Base-by-base conservation (phyloP, 2,113 vertebrate species). In the Anolis carolinensis region DNA sequence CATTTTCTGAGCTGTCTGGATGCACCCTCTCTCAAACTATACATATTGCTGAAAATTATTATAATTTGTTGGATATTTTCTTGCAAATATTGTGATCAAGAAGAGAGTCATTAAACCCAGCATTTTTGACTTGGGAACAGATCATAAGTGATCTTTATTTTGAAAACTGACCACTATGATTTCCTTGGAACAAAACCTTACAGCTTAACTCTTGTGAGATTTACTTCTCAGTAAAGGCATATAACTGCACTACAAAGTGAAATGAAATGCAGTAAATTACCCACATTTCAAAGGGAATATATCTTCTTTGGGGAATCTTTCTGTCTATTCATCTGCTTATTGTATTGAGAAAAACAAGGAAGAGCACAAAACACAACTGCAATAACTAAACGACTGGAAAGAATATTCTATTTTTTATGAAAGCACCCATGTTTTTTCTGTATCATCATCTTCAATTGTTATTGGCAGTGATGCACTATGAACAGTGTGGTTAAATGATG, bases 401-500 rank as follows among this genome's bases (percentile, higher is more conserved):
- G 1, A 55, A 34, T 50, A 8, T 79, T 90, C 13, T 5, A 18
- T 5, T 89, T 88, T 92, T 89, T 86, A 39, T n/a, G 39, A 0
- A 11, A 2, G 74, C 0, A 4, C 55, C 75, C 18, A 2, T 0
- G 2, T 87, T 74, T 72, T 18, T 84, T 88, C 82, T 39, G 59
- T 84, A 79, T 87, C 67, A 74, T 89, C 62, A 48, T 18, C 82
- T 34, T 74, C 85, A 88, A 62, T 84, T 72, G 83, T 77, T 80
- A 86, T 34, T 81, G 50, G 86, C 82, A 90, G 76, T 79, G 80
- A 73, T 81, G 73, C 71, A 71, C 59, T 70, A 80, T 87, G 88
- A 62, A 83, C 39, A 52, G 55, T 92, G 89, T 86, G 92, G 90
- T 94, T 92, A 92, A 92, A 88, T 88, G 71, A 73, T 62, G 88